Evolutionary conservation across 2,888 invertebrate genomes (phyloP), one percentile per base, ranked within the genome.

Genomic region (Lepas anatifera): DNA sequence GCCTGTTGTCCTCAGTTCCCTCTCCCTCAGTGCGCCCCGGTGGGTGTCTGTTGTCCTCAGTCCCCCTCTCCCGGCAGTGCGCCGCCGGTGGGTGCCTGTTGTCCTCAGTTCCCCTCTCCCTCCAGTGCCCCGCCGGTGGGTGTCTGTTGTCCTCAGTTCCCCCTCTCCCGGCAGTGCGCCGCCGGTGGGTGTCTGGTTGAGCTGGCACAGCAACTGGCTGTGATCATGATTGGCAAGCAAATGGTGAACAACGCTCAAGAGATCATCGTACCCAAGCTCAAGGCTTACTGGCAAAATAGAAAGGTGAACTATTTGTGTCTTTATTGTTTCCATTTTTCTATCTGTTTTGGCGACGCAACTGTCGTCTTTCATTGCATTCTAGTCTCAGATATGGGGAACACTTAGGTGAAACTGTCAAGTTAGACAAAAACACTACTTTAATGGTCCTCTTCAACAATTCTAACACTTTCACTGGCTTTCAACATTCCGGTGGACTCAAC

Each of bases 181-280:
- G 83, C 82, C 72, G 83, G 83, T n/a, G 84, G 84, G 3, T 84
- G 84, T 77, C 77, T 84, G 32, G 81, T 83, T 64, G 84, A 85
- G 76, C 76, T 85, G 70, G 83, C 84, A 22, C 83, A 83, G 74
- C 84, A 85, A 75, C 75, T 84, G 72, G 83, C 81, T n/a, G 83
- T 85, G 67, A 84, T 85, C 68, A 85, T 84, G 84, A 81, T 84
- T 71, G 84, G 84, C 18, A 84, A 84, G 77, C 84, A 84, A 76
- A 80, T 84, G 46, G 83, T 84, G 70, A 84, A 84, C 77, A 84
- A 85, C 75, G 81, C 81, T 37, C 83, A 84, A 76, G 84, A 85
- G 77, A 79, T 85, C 25, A 74, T 84, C 10, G 77, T 84, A 67
- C 84, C 84, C 66, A 83, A 83, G 75, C 70, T 83, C 71, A 83